Conservation (phyloP, 1,140 invertebrate genomes). For the Pseudomyrmex concolor region DNA sequence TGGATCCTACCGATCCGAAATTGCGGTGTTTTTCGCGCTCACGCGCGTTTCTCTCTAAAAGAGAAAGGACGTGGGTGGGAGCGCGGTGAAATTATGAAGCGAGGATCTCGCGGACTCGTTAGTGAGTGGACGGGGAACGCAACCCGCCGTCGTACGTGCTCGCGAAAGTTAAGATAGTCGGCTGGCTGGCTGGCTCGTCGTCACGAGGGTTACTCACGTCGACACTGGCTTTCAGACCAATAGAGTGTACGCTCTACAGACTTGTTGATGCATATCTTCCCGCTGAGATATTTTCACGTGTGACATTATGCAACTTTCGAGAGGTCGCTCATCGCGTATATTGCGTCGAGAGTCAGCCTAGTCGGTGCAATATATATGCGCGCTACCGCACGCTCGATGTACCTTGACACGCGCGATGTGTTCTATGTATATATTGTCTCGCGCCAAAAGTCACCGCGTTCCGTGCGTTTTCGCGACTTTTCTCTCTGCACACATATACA, state of each 20-base stretch:
- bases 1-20: constrained; percentile 45
- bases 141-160: constrained; percentile 56
- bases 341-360: neutral
- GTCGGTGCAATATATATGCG: constrained; percentile 5
- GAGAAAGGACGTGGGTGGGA: neutral
- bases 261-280: constrained; percentile 67
- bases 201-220: constrained; percentile 51
- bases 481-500: neutral
- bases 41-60: neutral
- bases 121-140: neutral
- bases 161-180: constrained; percentile 46
- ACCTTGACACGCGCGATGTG: neutral
- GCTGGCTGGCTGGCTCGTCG: constrained; percentile 29
- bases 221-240: constrained; percentile 66
- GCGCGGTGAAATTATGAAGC: constrained; percentile 18
- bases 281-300: constrained; percentile 53
- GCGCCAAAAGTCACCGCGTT: constrained; percentile 4
- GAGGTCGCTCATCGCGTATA: neutral
- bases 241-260: constrained; percentile 60
- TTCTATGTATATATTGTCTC: constrained; percentile 18
- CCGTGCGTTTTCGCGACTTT: neutral
- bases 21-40: constrained; percentile 20
- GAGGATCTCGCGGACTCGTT: constrained; percentile 22
- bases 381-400: neutral
- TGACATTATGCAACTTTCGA: constrained; percentile 51